A percentile compares a stretch with the other conserved stretches of the same genome.
Evolutionary conservation across 2,888 invertebrate genomes (phyloP).

Genomic region (Eurytoma adleriae): DNA sequence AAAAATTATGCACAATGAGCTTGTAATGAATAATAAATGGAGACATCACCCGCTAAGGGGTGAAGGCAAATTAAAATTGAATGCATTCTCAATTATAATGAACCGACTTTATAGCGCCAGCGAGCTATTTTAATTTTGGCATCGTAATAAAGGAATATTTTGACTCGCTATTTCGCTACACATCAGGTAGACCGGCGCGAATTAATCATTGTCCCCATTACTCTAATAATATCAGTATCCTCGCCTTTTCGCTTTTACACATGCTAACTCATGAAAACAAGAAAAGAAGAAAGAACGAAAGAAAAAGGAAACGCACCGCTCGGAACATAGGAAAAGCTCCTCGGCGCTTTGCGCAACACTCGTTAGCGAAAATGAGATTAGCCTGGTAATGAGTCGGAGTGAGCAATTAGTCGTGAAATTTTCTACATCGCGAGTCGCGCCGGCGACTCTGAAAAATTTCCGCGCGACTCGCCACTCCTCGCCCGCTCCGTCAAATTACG

Average conservation of each 20-base stretch:
- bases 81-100: too few species aligned
- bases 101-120: too few species aligned
- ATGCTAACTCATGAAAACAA: neutral
- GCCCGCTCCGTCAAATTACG: conserved; percentile 12
- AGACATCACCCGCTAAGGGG: too few species aligned
- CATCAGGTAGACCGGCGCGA: too few species aligned
- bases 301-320: neutral
- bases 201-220: too few species aligned
- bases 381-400: conserved; percentile 16
- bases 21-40: too few species aligned
- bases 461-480: conserved; percentile 3
- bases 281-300: neutral
- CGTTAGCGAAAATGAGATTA: conserved; percentile 40
- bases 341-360: neutral
- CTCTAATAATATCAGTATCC: too few species aligned
- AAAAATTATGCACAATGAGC: too few species aligned
- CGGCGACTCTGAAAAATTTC: conserved; percentile 13
- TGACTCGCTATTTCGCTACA: too few species aligned
- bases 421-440: conserved; percentile 13
- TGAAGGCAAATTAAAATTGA: too few species aligned
- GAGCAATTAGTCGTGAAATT: conserved; percentile 46
- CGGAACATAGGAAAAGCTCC: neutral
- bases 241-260: neutral
- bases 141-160: too few species aligned
- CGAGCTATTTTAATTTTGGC: too few species aligned